These are phyloP conservation scores for Pissodes strobi DNA, from an alignment of 1,140 invertebrate genomes.

Conservation along the genomic window DNA sequence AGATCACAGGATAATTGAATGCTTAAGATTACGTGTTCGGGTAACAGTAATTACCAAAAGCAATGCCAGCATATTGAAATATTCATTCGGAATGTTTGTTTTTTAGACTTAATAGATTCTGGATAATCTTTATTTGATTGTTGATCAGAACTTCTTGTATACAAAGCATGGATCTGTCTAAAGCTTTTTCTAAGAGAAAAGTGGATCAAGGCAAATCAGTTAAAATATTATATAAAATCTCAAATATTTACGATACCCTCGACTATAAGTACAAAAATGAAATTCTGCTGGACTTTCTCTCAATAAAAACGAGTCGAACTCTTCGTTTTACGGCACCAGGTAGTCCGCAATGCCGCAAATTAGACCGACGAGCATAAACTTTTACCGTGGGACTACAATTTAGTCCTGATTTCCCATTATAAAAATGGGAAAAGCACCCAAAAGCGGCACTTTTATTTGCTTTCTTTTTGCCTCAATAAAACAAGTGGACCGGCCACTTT, in stretches of 20 bases:
- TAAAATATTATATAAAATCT: too few relatives aligned
- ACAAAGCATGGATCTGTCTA: too few relatives aligned
- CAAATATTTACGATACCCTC: too few relatives aligned
- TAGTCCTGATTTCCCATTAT: slow-evolving; percentile 6
- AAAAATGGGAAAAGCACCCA: slow-evolving; percentile 3
- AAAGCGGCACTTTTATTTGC: slow-evolving; percentile 9
- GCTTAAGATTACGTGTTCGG: too few relatives aligned
- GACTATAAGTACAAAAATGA: slow-evolving; percentile 4
- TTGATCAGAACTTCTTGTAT: too few relatives aligned
- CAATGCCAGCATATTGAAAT: too few relatives aligned
- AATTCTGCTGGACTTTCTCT: slow-evolving; percentile 5
- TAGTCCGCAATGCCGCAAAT: slow-evolving; percentile 8
- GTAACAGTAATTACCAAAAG: too few relatives aligned
- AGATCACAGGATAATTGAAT: too few relatives aligned
- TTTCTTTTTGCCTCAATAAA: slow-evolving; percentile 8
- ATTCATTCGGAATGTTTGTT: too few relatives aligned
- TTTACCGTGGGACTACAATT: slow-evolving; percentile 7
- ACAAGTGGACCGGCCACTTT: slow-evolving; percentile 1
- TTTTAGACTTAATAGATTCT: too few relatives aligned
- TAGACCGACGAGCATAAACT: slow-evolving; percentile 4
- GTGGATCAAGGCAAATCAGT: neutral
- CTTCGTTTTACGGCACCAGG: neutral
- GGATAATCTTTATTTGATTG: too few relatives aligned
- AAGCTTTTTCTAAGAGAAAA: too few relatives aligned
- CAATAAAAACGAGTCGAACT: slow-evolving; percentile 10